These are phyloP conservation scores for Odontocerum albicorne DNA, from an alignment of 2,888 invertebrate genomes.

Conservation along the genomic window DNA sequence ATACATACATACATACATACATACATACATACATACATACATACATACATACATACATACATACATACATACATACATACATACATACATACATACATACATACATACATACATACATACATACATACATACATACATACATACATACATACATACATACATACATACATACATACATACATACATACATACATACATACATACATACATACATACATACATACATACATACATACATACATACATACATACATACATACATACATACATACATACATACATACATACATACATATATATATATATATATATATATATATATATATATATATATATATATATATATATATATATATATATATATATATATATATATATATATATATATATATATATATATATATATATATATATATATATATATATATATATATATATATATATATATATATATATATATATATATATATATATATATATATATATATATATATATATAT, in stretches of 20 bases:
- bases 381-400: neutral
- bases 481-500: neutral
- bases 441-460: neutral
- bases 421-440: neutral
- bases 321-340: neutral
- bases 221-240: neutral
- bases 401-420: neutral
- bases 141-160: constrained; percentile 1
- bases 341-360: neutral
- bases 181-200: neutral
- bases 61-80: no score
- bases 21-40: no score
- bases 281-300: neutral
- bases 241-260: neutral
- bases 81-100: no score
- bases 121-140: neutral
- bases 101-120: no score
- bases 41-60: no score
- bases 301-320: neutral
- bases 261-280: neutral
- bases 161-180: constrained; percentile 2
- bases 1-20: no score
- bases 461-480: neutral
- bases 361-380: neutral
- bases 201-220: neutral